phyloP scores from a whole-genome alignment of 2,113 vertebrate species.

The Dicaeum eximium region DNA sequence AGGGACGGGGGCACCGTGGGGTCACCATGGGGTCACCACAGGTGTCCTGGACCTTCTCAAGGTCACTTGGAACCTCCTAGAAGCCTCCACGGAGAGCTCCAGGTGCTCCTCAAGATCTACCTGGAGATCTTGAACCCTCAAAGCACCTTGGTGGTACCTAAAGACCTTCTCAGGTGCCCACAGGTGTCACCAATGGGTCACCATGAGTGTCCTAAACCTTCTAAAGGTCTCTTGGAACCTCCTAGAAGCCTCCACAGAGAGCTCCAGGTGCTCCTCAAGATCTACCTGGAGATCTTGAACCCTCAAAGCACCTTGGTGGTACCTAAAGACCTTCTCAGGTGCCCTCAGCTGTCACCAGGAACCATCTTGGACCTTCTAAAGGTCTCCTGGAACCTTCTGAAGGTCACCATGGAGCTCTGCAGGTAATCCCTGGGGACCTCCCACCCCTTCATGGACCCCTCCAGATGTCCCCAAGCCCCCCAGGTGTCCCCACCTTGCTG shows the following conservation, averaged over 20 bases:
- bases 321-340: background rate
- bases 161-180: no score
- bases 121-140: no score
- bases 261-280: no score
- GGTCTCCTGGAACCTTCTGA: background rate
- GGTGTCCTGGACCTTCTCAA: background rate
- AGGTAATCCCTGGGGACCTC: background rate
- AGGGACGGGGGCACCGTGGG: background rate
- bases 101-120: background rate
- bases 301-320: background rate
- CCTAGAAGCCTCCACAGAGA: background rate
- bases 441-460: background rate
- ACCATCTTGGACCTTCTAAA: background rate
- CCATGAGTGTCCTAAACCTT: fast-evolving
- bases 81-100: background rate
- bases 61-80: background rate
- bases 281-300: background rate
- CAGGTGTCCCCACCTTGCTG: slow-evolving; percentile 83
- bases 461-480: no score
- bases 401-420: background rate
- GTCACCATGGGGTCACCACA: fast-evolving
- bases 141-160: no score
- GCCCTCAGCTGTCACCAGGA: background rate
- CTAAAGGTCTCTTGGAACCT: background rate
- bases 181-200: background rate